Conservation (phyloP, 2,888 invertebrate species). For the Cryptocephalus primarius region DNA sequence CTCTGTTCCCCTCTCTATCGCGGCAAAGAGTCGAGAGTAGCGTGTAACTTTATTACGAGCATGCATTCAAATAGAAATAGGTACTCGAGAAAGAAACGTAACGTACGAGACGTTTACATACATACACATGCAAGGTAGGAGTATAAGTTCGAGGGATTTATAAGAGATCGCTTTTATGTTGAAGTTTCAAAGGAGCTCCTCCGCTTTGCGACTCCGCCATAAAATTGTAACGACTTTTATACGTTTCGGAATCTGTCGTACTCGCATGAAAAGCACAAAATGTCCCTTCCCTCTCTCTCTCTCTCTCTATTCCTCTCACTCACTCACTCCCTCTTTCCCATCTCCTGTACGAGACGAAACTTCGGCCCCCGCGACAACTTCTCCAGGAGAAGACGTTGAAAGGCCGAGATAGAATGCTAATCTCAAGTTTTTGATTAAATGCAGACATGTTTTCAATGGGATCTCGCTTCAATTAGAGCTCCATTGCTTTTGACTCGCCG, state of each 20-base stretch:
- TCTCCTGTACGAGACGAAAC: slow-evolving; percentile 6
- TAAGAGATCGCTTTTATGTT: slow-evolving; percentile 23
- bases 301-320: not conserved
- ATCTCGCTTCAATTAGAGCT: not conserved
- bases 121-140: slow-evolving; percentile 15
- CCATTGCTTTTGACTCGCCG: no score
- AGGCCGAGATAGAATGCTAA: slow-evolving; percentile 14
- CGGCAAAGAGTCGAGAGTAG: not conserved
- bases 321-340: slow-evolving; percentile 4
- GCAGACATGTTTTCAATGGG: slow-evolving; percentile 1
- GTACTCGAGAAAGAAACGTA: slow-evolving; percentile 6
- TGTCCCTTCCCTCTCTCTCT: not conserved
- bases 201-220: slow-evolving; percentile 14
- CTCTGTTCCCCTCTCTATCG: not conserved
- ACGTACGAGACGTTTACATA: slow-evolving; percentile 5
- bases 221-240: slow-evolving; percentile 24
- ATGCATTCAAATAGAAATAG: not conserved
- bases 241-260: slow-evolving; percentile 14
- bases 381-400: slow-evolving; percentile 13
- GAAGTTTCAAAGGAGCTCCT: slow-evolving; percentile 20
- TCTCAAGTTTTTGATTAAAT: slow-evolving; percentile 11
- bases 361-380: slow-evolving; percentile 9
- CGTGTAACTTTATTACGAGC: not conserved
- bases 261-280: not conserved
- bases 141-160: slow-evolving; percentile 20